Conservation (phyloP, 37 sponge, comb jelly and placozoan genomes). For the Theonella swinhoei region DNA sequence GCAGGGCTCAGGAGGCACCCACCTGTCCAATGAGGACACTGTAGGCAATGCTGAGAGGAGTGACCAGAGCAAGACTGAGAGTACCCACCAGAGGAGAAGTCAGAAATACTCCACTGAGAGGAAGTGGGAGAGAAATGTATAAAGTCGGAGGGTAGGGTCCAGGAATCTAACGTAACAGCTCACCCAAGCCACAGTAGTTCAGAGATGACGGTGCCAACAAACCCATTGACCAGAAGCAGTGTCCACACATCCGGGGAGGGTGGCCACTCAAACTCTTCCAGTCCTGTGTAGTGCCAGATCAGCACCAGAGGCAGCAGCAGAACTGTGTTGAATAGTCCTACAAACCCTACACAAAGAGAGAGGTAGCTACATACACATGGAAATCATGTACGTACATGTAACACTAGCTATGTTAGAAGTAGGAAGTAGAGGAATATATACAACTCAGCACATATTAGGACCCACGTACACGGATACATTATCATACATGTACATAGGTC, state of each 20-base stretch:
- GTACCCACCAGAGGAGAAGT: constrained; percentile 84
- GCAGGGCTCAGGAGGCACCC: no score
- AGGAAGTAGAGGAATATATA: no score
- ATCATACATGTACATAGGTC: no score
- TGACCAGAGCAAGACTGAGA: constrained; percentile 74
- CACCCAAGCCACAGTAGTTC: constrained; percentile 92
- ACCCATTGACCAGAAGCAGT: constrained; percentile 78
- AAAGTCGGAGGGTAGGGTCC: neutral
- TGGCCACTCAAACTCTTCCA: constrained; percentile 79
- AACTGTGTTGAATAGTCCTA: constrained; percentile 70
- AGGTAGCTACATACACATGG: neutral
- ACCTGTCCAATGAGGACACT: constrained; percentile 74
- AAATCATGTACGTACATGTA: neutral
- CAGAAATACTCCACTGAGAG: constrained; percentile 73
- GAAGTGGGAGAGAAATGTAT: neutral
- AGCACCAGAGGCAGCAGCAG: constrained; percentile 75
- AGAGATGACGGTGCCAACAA: constrained; percentile 90
- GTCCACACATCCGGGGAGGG: constrained; percentile 73
- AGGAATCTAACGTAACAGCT: no score
- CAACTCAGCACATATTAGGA: no score
- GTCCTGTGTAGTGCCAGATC: constrained; percentile 67
- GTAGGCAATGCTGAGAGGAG: constrained; percentile 82
- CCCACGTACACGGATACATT: no score
- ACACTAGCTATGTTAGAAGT: neutral
- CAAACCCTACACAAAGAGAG: constrained; percentile 63